These are phyloP conservation scores for Sphenopsis melanotis DNA, from an alignment of 2,797 vertebrate species.

Conservation along the genomic window DNA sequence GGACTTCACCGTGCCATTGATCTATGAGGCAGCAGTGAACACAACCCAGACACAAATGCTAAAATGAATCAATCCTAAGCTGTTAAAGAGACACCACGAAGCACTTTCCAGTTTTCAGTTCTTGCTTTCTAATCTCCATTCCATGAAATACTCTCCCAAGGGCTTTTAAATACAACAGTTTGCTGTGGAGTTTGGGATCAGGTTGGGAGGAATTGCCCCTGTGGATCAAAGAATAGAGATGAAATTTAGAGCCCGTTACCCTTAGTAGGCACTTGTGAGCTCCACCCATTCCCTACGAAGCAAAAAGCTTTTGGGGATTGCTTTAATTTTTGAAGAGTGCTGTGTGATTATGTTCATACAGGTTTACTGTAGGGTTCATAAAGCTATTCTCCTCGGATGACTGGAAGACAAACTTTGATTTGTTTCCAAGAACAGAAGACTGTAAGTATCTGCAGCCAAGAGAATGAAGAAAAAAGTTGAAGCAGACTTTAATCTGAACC, in stretches of 20 bases:
- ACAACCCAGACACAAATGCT: neutral
- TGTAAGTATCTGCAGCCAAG: neutral
- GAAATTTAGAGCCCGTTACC: neutral
- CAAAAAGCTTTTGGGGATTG: neutral
- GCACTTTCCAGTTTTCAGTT: slow-evolving; percentile 12
- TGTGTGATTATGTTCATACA: neutral
- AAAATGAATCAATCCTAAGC: slow-evolving; percentile 42
- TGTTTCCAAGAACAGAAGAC: neutral
- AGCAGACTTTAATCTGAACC: neutral
- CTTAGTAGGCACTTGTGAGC: neutral
- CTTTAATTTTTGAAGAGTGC: neutral
- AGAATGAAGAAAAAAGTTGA: neutral
- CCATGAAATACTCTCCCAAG: slow-evolving; percentile 24
- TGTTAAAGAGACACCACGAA: slow-evolving; percentile 20
- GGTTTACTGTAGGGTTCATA: neutral
- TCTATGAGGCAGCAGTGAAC: slow-evolving; percentile 19
- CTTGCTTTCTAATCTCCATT: slow-evolving; percentile 39
- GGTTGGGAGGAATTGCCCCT: neutral
- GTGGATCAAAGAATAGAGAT: neutral
- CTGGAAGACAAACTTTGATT: neutral
- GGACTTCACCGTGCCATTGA: slow-evolving; percentile 25
- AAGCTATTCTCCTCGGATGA: neutral
- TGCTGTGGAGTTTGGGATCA: neutral
- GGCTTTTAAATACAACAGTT: slow-evolving; percentile 18
- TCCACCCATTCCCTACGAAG: neutral